Evolutionary conservation across 1,140 invertebrate genomes (phyloP), one percentile per base, ranked within the genome.

Genomic region (Drosophila bocki): DNA sequence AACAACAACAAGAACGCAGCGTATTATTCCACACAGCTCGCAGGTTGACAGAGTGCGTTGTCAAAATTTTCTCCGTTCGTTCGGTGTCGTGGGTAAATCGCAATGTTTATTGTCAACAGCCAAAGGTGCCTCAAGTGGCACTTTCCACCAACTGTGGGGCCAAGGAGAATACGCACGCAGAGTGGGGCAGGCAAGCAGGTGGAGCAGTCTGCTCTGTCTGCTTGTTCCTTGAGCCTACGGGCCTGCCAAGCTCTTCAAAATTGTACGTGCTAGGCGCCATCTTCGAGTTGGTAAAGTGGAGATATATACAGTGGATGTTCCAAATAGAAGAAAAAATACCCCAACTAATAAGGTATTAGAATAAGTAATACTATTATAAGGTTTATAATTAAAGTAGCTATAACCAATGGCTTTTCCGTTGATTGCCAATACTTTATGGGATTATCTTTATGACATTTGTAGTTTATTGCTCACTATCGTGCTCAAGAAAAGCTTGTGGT

Each of bases 61-160:
- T 72, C 65, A 70, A 53, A 47, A 54, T 70, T 70, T 70, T 70
- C 63, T 69, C 48, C 63, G 47, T 45, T 37, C 32, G 60, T 17
- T 57, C 54, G 69, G 42, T 70, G 62, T 77, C 60, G 59, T 60
- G 68, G 70, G 54, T 72, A 74, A 83, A 79, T 81, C 65, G 80
- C 85, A 87, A 90, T 87, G 84, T 90, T 87, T 87, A 90, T 87
- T 87, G 84, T 87, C 84, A 87, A 87, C 84, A 84, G 78, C 65
- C 74, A 84, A 68, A 83, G 80, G 77, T 84, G 82, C 82, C 82
- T 86, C 82, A 76, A 86, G 82, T 86, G 82, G 56, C 75, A 78
- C 57, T 82, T 82, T 65, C 69, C 62, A 78, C 69, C 62, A 78
- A 62, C 50, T 56, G 45, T 17, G 56, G 53, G 37, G 13, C 51